These are phyloP conservation scores for Drosophila demipolita DNA, from an alignment of 2,888 invertebrate genomes.

Conservation along the genomic window DNA sequence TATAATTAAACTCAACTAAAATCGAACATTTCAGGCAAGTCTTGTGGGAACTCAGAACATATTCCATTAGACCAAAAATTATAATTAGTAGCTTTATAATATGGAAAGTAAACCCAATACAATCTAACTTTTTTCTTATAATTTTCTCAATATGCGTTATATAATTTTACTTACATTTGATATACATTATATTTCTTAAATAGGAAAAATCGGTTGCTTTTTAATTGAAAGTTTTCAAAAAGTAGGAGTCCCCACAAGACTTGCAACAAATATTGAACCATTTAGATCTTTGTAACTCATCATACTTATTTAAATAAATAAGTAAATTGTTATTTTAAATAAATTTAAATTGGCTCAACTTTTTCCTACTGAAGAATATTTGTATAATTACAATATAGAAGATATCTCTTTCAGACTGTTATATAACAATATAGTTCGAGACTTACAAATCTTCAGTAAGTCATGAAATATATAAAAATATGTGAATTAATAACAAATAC, in stretches of 20 bases:
- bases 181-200: background rate
- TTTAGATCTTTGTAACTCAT: too few relatives aligned
- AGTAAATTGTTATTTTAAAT: too few relatives aligned
- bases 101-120: background rate
- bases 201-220: background rate
- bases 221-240: background rate
- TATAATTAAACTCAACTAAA: background rate
- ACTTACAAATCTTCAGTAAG: background rate
- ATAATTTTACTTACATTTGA: background rate
- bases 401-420: background rate
- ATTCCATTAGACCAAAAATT: too few relatives aligned
- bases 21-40: too few relatives aligned
- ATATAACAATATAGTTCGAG: background rate
- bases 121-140: background rate
- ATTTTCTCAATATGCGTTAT: background rate
- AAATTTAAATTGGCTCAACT: too few relatives aligned
- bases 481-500: too few relatives aligned
- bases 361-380: too few relatives aligned
- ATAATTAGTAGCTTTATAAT: background rate
- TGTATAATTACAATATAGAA: background rate
- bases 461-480: slow-evolving; percentile 15
- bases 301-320: too few relatives aligned
- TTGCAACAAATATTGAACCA: too few relatives aligned
- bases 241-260: too few relatives aligned
- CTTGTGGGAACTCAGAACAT: too few relatives aligned